phyloP scores from a whole-genome alignment of 2,888 invertebrate genomes.

The Pseudococcus jackbeardsleyi region DNA sequence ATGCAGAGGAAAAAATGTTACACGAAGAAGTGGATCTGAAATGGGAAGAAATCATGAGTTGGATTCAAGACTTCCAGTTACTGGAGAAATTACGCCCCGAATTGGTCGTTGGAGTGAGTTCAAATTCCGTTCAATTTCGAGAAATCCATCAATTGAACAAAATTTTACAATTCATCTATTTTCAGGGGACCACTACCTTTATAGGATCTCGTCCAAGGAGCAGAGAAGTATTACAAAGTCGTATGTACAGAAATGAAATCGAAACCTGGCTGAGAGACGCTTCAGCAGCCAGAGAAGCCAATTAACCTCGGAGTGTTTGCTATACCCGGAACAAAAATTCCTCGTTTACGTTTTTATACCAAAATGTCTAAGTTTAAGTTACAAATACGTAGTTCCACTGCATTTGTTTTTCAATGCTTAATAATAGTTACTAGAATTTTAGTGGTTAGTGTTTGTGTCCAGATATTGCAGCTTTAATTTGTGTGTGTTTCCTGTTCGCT shows the following conservation, averaged over 20 bases:
- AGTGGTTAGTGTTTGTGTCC: neutral
- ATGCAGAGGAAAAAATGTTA: slow-evolving; percentile 80
- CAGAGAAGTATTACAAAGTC: slow-evolving; percentile 80
- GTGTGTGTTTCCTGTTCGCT: neutral
- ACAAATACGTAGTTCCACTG: slow-evolving; percentile 1
- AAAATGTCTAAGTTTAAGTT: slow-evolving; percentile 6
- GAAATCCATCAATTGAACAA: neutral
- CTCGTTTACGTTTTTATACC: slow-evolving; percentile 16
- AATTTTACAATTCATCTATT: neutral
- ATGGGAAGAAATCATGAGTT: slow-evolving; percentile 78
- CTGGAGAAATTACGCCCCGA: slow-evolving; percentile 72
- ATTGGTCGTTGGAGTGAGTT: slow-evolving; percentile 71
- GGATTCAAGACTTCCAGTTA: slow-evolving; percentile 73
- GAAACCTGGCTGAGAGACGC: slow-evolving; percentile 82
- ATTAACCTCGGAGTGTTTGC: neutral
- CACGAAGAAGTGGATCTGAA: slow-evolving; percentile 82
- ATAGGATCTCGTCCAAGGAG: slow-evolving; percentile 82
- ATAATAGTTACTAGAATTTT: neutral
- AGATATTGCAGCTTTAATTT: neutral
- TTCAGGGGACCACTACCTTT: slow-evolving; percentile 76
- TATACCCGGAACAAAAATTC: slow-evolving; percentile 22
- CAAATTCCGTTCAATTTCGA: neutral
- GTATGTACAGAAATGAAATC: slow-evolving; percentile 84
- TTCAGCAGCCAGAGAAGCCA: slow-evolving; percentile 48
- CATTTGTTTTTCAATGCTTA: slow-evolving; percentile 11